phyloP scores from a whole-genome alignment of 2,888 invertebrate species.

The Plagodis pulveraria region DNA sequence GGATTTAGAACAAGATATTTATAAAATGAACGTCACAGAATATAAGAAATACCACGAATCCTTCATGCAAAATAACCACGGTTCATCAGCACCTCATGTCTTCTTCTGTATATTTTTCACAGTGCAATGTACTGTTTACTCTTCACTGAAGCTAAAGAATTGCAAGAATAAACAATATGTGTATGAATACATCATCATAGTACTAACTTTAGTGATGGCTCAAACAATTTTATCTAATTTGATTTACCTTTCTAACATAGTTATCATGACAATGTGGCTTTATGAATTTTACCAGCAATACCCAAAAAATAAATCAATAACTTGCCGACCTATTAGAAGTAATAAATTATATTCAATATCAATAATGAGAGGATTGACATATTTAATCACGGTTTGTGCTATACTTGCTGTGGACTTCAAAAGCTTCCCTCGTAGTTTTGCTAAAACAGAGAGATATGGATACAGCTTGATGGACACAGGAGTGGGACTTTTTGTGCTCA shows the following conservation, averaged over 20 bases:
- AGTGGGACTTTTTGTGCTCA: conserved; percentile 93
- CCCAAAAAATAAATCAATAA: conserved; percentile 39
- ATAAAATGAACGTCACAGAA: conserved; percentile 58
- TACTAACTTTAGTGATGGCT: conserved; percentile 82
- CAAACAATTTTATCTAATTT: conserved; percentile 80
- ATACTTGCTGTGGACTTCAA: conserved; percentile 98
- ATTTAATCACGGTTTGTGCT: conserved; percentile 90
- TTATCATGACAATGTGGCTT: conserved; percentile 50
- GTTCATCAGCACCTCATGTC: conserved; percentile 81
- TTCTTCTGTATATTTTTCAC: conserved; percentile 71
- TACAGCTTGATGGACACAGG: conserved; percentile 98
- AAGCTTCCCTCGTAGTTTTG: conserved; percentile 92
- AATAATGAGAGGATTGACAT: conserved; percentile 88
- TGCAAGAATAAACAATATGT: conserved; percentile 54
- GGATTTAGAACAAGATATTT: conserved; percentile 21
- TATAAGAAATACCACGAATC: conserved; percentile 81
- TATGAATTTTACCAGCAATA: conserved; percentile 37
- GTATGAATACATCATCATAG: conserved; percentile 83
- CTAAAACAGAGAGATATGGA: conserved; percentile 95
- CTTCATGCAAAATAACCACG: conserved; percentile 83
- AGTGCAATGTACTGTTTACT: conserved; percentile 62
- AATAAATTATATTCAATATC: conserved; percentile 82
- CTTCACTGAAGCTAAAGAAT: conserved; percentile 47
- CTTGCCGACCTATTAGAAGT: conserved; percentile 34
- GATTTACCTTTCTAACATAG: conserved; percentile 59